These are phyloP conservation scores for Stigmatopora argus DNA, from an alignment of 2,113 vertebrate genomes.

Conservation along the genomic window DNA sequence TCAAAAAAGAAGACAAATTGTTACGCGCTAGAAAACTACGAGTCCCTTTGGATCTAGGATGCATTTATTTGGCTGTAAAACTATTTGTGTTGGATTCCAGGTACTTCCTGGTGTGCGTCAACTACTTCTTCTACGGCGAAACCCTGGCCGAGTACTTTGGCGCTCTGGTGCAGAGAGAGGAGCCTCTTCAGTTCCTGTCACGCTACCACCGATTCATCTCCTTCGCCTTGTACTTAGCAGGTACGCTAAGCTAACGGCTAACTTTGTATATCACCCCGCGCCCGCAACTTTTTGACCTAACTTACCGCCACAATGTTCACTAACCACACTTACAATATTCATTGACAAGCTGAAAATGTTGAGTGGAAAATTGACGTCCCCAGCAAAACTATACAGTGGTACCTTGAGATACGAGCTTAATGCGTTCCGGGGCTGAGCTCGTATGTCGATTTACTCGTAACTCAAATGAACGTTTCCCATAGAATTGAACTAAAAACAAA, in stretches of 20 bases:
- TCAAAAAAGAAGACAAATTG: no score
- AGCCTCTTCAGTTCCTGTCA: slow-evolving; percentile 91
- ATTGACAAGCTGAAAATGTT: not conserved
- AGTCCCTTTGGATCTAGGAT: not conserved
- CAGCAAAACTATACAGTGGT: no score
- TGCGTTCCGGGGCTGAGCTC: no score
- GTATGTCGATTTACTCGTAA: no score
- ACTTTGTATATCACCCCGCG: no score
- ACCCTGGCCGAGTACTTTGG: slow-evolving; percentile 96
- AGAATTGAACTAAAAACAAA: no score
- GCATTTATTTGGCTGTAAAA: not conserved
- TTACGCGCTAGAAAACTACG: no score
- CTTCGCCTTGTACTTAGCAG: slow-evolving; percentile 91
- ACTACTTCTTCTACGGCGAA: slow-evolving; percentile 99
- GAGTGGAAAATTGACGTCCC: not conserved
- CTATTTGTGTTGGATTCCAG: slow-evolving; percentile 49
- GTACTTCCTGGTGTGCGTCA: slow-evolving; percentile 96
- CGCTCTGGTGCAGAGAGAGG: slow-evolving; percentile 88
- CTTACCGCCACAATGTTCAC: not conserved
- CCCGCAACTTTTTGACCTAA: not conserved
- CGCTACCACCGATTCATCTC: slow-evolving; percentile 98
- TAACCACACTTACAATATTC: not conserved
- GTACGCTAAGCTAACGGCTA: slow-evolving; percentile 52
- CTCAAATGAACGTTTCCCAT: no score
- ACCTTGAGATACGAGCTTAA: no score